Evolutionary conservation across 2,888 invertebrate genomes (phyloP).

Genomic region (Deilephila elpenor): DNA sequence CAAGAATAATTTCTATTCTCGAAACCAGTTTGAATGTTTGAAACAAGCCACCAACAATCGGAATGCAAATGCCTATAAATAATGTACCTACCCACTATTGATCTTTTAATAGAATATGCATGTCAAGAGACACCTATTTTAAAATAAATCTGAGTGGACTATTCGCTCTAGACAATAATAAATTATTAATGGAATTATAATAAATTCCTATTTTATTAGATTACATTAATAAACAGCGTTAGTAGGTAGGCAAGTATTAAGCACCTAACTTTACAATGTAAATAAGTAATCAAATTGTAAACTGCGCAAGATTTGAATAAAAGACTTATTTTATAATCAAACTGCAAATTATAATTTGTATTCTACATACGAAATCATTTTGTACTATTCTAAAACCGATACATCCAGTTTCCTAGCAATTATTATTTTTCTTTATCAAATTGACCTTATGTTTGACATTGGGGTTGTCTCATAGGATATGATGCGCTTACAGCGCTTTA

Average conservation of each 20-base stretch:
- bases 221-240: background rate
- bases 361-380: background rate
- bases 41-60: background rate
- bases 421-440: slow-evolving; percentile 44
- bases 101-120: background rate
- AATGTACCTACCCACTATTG: background rate
- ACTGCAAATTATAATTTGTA: too few relatives aligned
- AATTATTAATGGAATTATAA: background rate
- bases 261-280: too few relatives aligned
- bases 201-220: background rate
- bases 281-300: too few relatives aligned
- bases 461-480: slow-evolving; percentile 49
- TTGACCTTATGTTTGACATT: slow-evolving; percentile 82
- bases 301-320: too few relatives aligned
- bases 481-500: slow-evolving; percentile 58
- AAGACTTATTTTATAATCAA: too few relatives aligned
- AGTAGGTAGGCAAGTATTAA: background rate
- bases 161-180: background rate
- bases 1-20: too few relatives aligned
- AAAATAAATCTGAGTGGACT: background rate
- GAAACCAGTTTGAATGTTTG: too few relatives aligned
- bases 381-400: background rate
- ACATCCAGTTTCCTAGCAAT: background rate
- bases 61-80: background rate
- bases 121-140: background rate